Conservation (phyloP, 2,113 vertebrate genomes). For the Cathartes aura region DNA sequence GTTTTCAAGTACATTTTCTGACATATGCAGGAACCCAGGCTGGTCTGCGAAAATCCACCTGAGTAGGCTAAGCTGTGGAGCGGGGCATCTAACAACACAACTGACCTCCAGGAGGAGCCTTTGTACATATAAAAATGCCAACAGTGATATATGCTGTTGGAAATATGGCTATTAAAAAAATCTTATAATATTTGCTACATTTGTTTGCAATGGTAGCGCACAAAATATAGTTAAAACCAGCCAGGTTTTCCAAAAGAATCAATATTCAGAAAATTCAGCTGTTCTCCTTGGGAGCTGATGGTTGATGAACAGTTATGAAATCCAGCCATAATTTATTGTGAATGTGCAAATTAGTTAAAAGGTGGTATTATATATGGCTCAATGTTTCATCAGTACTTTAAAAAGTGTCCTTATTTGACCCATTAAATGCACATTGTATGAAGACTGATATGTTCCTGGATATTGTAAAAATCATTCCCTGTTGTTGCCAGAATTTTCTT, state of each 20-base stretch:
- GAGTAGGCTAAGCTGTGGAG: background rate
- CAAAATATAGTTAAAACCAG: background rate
- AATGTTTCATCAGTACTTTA: slow-evolving; percentile 19
- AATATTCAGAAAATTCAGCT: background rate
- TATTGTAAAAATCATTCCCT: background rate
- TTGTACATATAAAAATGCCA: slow-evolving; percentile 38
- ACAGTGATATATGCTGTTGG: background rate
- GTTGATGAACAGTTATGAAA: slow-evolving; percentile 53
- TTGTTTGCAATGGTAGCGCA: background rate
- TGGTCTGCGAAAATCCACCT: background rate
- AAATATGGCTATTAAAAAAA: background rate
- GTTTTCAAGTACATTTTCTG: background rate
- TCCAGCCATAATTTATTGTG: slow-evolving; percentile 43
- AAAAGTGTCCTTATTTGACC: slow-evolving; percentile 56
- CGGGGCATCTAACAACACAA: background rate
- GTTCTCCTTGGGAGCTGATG: slow-evolving; percentile 31
- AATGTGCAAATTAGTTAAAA: slow-evolving; percentile 56
- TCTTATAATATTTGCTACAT: background rate
- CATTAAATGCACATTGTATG: background rate
- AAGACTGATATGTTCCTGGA: background rate
- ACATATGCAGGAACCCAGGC: background rate
- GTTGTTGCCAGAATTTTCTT: background rate
- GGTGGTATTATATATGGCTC: slow-evolving; percentile 35
- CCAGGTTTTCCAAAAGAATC: background rate
- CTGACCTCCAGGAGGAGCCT: slow-evolving; percentile 70